phyloP scores from a whole-genome alignment of 2,888 invertebrate species.

The Lochmaea crataegi region DNA sequence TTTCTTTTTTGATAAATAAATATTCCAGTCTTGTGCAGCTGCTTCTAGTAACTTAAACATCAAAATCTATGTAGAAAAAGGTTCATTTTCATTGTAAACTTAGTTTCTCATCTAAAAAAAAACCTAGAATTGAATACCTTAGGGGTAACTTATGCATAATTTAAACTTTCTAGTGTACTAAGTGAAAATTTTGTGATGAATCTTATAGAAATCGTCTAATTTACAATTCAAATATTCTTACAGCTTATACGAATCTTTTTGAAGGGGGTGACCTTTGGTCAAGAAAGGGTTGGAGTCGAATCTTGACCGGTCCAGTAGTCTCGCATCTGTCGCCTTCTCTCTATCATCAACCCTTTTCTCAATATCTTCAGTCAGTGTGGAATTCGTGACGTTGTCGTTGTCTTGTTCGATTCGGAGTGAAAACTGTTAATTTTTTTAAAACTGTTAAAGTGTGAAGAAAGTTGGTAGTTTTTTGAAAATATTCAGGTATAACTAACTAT shows the following conservation, averaged over 20 bases:
- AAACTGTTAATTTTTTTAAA: no score
- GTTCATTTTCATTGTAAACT: constrained; percentile 11
- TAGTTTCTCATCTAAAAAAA: constrained; percentile 34
- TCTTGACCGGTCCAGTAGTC: constrained; percentile 47
- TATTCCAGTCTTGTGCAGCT: background rate
- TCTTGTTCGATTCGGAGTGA: background rate
- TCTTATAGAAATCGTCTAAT: constrained; percentile 24
- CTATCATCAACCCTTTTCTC: constrained; percentile 44
- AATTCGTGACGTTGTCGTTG: constrained; percentile 9
- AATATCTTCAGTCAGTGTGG: constrained; percentile 4
- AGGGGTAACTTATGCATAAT: constrained; percentile 31
- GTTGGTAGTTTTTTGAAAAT: no score
- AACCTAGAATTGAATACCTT: constrained; percentile 8
- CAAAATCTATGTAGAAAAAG: no score
- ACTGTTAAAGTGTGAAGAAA: no score
- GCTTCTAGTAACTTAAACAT: constrained; percentile 4
- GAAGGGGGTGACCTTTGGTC: constrained; percentile 33
- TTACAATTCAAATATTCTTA: constrained; percentile 44
- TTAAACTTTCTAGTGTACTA: constrained; percentile 24
- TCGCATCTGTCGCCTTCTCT: constrained; percentile 41
- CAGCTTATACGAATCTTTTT: constrained; percentile 27
- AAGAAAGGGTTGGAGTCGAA: constrained; percentile 39
- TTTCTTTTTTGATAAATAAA: background rate
- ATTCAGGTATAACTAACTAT: no score
- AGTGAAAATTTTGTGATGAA: constrained; percentile 35